Evolutionary conservation across 2,113 vertebrate genomes (phyloP), one percentile per base, ranked within the genome.

Genomic region (Alouatta palliata): DNA sequence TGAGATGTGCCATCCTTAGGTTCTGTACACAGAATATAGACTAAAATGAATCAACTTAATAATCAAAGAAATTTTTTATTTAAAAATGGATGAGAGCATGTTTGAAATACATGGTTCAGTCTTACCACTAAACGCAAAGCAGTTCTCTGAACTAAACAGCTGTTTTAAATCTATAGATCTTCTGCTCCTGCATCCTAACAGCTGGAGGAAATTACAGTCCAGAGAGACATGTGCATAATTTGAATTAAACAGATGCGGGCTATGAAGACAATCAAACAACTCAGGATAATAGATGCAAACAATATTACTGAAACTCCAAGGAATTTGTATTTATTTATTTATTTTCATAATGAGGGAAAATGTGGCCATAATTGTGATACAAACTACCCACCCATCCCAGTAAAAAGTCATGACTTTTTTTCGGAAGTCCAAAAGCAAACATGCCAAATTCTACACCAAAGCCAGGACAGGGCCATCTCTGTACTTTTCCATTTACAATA

Each of bases 201-300:
- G 88, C 85, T 97, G 95, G 89, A 92, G 73, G 95, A 91, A 94
- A 77, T 97, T 71, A 82, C 45, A n/a, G 76, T 94, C 95, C 64
- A 83, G 37, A 56, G 95, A 95, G 56, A 88, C 86, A 90, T 12
- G 84, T 77, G 92, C 23, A 80, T 23, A 88, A 52, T 16, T n/a
- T 49, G 91, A 37, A 94, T 93, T 92, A 68, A 96, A 93, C n/a
- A 97, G 84, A 71, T 68, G 75, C 56, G 96, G 86, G 32, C 77
- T 95, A 47, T 6, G 90, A 6, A 96, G 86, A 76, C 97, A 49
- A 75, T 89, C 94, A 95, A 96, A 68, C 43, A 96, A 45, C 85
- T 95, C 30, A 71, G n/a, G 21, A 70, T 87, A 96, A 96, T 6
- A 89, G 95, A 96, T 40, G 64, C 82, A 94, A 89, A 88, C 95